Evolutionary conservation across 2,888 invertebrate genomes (phyloP), one percentile per base, ranked within the genome.

Genomic region (Cetonia aurata): DNA sequence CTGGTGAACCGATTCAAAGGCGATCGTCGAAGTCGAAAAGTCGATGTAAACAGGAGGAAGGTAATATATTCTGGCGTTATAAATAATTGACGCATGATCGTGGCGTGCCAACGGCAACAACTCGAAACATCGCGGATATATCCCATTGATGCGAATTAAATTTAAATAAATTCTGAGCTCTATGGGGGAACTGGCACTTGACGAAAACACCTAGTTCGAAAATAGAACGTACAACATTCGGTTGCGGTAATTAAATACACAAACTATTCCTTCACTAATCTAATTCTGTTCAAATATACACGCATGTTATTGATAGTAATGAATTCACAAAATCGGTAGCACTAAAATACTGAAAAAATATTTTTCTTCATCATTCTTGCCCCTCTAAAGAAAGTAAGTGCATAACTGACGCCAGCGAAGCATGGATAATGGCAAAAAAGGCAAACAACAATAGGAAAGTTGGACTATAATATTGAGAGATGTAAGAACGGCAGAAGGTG

Each of bases 111-210:
- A 62, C 50, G 33, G 48, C 62, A 50, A 48, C 60, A 48, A 50
- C 62, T 46, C 10, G 6, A 46, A 46, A 13, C 33, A 15, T 41
- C 37, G 12, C 25, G 52, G 25, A 52, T 62, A 50, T 15, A 50
- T 62, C 37, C 48, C 62, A 62, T 62, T 62, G 62, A 62, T 62
- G 37, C 50, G 50, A 33, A 48, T 62, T 17, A 62, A 50, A 48
- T 62, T 50, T 13, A 37, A 33, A 17, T 17, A 50, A 62, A 62
- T 33, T 46, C 19, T 44, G 9, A 33, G 13, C 9, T 55, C 15
- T 57, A 41, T 41, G 62, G 13, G 52, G 33, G 33, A 62, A 33
- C 46, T 56, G 50, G 50, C 62, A 48, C 48, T 48, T 15, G 33
- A 31, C 13, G 50, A 48, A 62, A 48, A 50, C 13, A 44, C 50